A percentile compares a stretch with the other conserved stretches of the same genome.
Conservation (phyloP, 2,113 vertebrate species). For the Barbus barbus region DNA sequence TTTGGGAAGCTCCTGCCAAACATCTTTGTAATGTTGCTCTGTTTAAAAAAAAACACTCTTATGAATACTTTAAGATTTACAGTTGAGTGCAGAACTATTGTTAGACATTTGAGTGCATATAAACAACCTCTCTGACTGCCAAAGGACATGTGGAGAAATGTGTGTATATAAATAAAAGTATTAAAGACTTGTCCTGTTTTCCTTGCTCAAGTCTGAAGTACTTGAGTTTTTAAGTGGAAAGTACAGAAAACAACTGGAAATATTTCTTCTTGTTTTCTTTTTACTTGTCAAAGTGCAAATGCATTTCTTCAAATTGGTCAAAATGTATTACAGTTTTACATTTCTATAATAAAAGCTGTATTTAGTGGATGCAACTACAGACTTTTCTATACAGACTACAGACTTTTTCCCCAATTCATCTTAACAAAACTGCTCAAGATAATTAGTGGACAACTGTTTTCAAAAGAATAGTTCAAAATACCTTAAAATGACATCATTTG, state of each 20-base stretch:
- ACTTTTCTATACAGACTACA: too few species aligned
- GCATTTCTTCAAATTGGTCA: background rate
- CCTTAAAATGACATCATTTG: too few species aligned
- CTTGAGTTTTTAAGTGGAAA: background rate
- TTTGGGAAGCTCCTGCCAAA: slow-evolving; percentile 54
- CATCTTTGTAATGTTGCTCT: slow-evolving; percentile 53
- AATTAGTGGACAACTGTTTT: background rate
- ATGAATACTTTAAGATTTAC: background rate
- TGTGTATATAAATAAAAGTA: background rate
- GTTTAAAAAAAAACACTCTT: background rate
- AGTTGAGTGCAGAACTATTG: background rate
- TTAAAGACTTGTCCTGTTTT: background rate
- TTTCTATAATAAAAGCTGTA: too few species aligned
- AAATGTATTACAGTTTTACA: background rate
- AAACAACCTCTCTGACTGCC: background rate
- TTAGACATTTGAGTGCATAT: background rate
- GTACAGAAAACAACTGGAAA: background rate
- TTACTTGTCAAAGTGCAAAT: background rate
- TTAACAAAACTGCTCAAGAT: background rate
- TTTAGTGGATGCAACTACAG: too few species aligned
- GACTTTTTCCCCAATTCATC: too few species aligned
- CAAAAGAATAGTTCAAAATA: too few species aligned
- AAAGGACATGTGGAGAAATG: background rate
- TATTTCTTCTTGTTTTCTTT: background rate
- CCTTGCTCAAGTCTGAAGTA: background rate